Base-by-base conservation (phyloP, 2,797 vertebrate species). In the Xerus rutilus region DNA sequence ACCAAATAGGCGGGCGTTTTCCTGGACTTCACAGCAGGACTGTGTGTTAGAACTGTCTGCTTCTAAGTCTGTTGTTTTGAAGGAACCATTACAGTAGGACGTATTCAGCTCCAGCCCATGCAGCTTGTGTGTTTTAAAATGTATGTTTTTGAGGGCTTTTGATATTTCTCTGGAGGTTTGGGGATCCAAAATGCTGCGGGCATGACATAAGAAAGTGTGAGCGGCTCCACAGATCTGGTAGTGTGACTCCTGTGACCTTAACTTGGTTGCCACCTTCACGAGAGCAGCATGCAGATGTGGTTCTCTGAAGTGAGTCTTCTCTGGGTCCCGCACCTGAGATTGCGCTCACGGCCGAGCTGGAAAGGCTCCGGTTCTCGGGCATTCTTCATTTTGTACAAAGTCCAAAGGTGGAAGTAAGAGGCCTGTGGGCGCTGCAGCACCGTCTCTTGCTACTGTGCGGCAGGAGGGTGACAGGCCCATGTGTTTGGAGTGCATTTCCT, bases 401-500 rank as follows among this genome's bases (percentile, higher is more conserved):
- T 39, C 43, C 67, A 30, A 1, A 15, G 57, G 11, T 23, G 69
- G 45, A 73, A 73, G 35, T 32, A 4, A 23, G 76, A 77, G 78
- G 81, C 18, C 20, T 54, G 64, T 21, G 21, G 5, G 0, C 7
- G 65, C 47, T 69, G 52, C 4, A 0, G 32, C 1, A 0, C 70
- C 11, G 5, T 59, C 62, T 18, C 8, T 65, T n/a, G 0, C 1
- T 10, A 1, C 92, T 89, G 6, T 28, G 89, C 65, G 73, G 86
- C 8, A 0, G 28, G 85, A 9, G 79, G 74, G 54, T 4, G 2
- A 32, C 21, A 7, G 13, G 69, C 49, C 28, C 1, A 28, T 57
- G 7, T 89, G 9, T 69, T 84, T 45, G 96, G 69, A 65, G 52
- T 25, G 77, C 69, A 28, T 86, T 94, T 96, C 77, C 84, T 54